Evolutionary conservation across 2,797 vertebrate species (phyloP).

Genomic region (Psittacula echo): DNA sequence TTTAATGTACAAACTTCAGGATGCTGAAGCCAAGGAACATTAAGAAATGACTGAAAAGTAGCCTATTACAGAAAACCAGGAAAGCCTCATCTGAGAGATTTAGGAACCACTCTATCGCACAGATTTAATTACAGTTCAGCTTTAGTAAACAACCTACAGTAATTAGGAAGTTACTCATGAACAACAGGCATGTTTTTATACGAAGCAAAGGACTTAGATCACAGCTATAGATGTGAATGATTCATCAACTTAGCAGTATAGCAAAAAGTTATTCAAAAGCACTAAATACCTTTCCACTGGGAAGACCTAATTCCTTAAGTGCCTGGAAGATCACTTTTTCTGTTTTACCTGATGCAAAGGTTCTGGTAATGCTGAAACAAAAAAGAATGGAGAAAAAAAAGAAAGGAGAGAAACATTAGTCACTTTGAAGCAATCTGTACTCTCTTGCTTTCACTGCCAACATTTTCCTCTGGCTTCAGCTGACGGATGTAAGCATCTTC

Average conservation of each 20-base stretch:
- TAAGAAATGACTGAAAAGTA: not conserved
- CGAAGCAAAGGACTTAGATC: not conserved
- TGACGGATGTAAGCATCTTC: not conserved
- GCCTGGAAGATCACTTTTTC: constrained; percentile 99
- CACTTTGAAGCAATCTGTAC: not conserved
- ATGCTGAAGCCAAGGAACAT: not conserved
- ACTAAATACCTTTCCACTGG: constrained; percentile 94
- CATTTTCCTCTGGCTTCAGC: not conserved
- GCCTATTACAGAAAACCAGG: not conserved
- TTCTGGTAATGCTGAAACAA: constrained; percentile 91
- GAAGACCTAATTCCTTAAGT: constrained; percentile 96
- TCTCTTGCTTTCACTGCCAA: not conserved
- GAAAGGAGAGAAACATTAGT: not conserved
- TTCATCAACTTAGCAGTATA: not conserved
- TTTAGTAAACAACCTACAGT: constrained; percentile 5
- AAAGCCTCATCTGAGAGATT: not conserved
- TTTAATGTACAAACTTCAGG: not conserved
- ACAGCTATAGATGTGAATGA: not conserved
- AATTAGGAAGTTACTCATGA: not conserved
- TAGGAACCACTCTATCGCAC: not conserved
- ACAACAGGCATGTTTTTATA: not conserved
- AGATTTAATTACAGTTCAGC: not conserved
- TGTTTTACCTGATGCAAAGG: constrained; percentile 98
- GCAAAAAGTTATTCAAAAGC: not conserved
- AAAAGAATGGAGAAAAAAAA: not conserved